Evolutionary conservation across 2,113 vertebrate species (phyloP), one percentile per base, ranked within the genome.

Genomic region (Hyperopisus bebe): DNA sequence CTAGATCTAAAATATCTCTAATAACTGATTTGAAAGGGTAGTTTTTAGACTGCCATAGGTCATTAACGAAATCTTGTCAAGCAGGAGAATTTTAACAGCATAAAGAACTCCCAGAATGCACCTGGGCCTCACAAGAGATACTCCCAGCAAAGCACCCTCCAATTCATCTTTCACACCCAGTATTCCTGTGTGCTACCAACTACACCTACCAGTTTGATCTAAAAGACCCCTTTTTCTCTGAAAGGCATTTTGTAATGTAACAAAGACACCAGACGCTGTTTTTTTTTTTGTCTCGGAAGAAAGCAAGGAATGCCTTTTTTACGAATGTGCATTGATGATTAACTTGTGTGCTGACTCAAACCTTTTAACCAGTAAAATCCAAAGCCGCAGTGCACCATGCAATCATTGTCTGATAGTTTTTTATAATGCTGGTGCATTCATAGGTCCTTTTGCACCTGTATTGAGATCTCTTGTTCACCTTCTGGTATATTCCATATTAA

Each of bases 211-310:
- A 42, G 35, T 5, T 42, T 80, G 74, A 39, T 80, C 74, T 19
- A 42, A 80, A 80, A 80, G 31, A 80, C 74, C 4, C 35, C 70
- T 17, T 6, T 77, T 80, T 70, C 35, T 80, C 74, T 80, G 35
- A 80, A 80, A 86, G 44, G 44, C 83, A 86, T 86, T 86, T 50
- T 11, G n/a, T 86, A 47, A 50, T 86, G n/a, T n/a, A 85, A 85
- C 46, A n/a, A 48, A 85, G 24, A 85, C 44, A 24, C n/a, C 53
- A 55, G 5, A 53, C 47, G 11, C 46, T 44, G 15, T 53, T 2
- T 8, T 86, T 53, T 9, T 86, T 13, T 80, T 39, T 6, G 17
- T 55, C 6, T 87, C 55, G 31, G 4, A 87, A 50, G 83, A 48
- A 50, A 86, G 83, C 48, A 9, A 42, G 15, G 74, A 80, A 80